These are phyloP conservation scores for Zygothrica quintamaculata DNA, from an alignment of 2,888 invertebrate species.

Conservation along the genomic window DNA sequence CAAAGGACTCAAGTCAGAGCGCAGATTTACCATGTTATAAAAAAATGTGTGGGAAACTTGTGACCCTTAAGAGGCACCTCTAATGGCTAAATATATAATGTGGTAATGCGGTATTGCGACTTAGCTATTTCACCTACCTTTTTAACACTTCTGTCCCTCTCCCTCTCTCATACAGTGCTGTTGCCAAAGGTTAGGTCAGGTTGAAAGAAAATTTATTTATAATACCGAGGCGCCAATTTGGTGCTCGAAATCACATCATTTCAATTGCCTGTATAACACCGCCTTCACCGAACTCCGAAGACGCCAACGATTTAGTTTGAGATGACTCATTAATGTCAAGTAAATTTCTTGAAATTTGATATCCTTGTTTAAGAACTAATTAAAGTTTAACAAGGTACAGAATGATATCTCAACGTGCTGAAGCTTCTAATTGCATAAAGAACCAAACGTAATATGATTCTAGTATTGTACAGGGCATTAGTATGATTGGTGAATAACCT, in stretches of 20 bases:
- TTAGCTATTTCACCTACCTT: slow-evolving; percentile 1
- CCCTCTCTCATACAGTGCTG: background rate
- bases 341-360: slow-evolving; percentile 19
- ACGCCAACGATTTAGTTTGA: no score
- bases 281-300: slow-evolving; percentile 3
- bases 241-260: slow-evolving; percentile 43
- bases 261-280: slow-evolving; percentile 28
- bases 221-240: slow-evolving; percentile 57
- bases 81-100: slow-evolving; percentile 23
- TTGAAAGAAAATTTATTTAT: slow-evolving; percentile 26
- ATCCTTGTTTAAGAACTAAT: no score
- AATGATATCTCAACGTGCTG: no score
- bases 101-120: slow-evolving; percentile 60
- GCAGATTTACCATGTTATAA: slow-evolving; percentile 54
- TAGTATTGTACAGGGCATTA: no score
- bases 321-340: slow-evolving; percentile 10
- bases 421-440: no score
- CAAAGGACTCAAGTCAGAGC: slow-evolving; percentile 24
- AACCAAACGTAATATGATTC: background rate
- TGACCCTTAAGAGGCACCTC: slow-evolving; percentile 40
- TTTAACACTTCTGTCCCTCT: background rate
- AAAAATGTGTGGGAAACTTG: slow-evolving; percentile 35
- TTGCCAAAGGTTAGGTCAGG: background rate
- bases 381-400: background rate
- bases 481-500: no score